Conservation (phyloP, 2,888 invertebrate genomes). For the Hydraecia micacea region DNA sequence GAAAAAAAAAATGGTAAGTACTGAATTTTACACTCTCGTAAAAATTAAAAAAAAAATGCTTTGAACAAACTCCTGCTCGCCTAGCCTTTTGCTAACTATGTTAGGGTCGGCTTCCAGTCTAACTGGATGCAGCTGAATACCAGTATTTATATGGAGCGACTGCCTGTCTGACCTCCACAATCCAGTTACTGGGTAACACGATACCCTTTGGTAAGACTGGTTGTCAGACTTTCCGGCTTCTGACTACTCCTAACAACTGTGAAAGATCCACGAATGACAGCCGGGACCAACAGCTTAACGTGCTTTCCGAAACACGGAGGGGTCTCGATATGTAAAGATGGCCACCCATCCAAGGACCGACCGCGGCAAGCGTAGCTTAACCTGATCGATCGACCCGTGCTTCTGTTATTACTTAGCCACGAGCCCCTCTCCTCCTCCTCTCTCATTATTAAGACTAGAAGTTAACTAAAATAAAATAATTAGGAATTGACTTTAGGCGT, state of each 20-base stretch:
- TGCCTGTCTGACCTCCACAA: not conserved
- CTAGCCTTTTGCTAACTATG: too few relatives aligned
- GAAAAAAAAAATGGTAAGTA: too few relatives aligned
- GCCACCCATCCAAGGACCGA: too few relatives aligned
- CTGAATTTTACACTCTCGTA: not conserved
- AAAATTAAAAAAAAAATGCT: not conserved
- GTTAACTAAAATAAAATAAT: not conserved
- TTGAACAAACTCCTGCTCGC: too few relatives aligned
- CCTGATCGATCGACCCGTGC: too few relatives aligned
- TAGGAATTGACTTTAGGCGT: not conserved
- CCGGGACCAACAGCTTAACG: not conserved
- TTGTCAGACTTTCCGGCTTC: not conserved
- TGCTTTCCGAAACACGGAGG: not conserved
- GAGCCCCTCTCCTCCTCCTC: too few relatives aligned
- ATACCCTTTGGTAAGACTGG: not conserved
- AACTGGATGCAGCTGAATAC: not conserved
- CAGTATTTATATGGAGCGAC: not conserved
- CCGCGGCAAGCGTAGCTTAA: too few relatives aligned
- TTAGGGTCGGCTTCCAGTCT: too few relatives aligned
- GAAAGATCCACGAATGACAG: not conserved
- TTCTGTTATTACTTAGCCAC: too few relatives aligned
- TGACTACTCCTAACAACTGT: not conserved
- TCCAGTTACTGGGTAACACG: not conserved
- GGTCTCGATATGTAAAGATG: too few relatives aligned
- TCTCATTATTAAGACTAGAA: not conserved